Conservation (phyloP, 2,888 invertebrate genomes). For the Cabera pusaria region DNA sequence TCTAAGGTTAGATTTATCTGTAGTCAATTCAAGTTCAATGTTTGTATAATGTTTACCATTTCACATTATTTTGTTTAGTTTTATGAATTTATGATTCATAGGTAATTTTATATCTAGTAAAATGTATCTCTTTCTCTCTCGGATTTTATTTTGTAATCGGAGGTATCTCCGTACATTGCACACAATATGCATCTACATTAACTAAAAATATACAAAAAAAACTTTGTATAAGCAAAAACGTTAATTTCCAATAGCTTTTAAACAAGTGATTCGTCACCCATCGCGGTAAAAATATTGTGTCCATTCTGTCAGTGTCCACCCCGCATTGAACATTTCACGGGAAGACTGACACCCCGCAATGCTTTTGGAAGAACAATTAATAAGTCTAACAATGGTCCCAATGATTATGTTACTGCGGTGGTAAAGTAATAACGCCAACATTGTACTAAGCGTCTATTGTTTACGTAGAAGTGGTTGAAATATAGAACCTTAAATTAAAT, state of each 20-base stretch:
- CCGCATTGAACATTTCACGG: constrained; percentile 52
- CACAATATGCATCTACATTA: neutral
- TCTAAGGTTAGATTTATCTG: too few species aligned
- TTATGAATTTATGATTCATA: too few species aligned
- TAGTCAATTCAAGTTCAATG: too few species aligned
- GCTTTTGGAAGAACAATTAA: constrained; percentile 66
- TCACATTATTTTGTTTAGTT: too few species aligned
- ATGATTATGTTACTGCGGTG: constrained; percentile 71
- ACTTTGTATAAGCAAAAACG: too few species aligned
- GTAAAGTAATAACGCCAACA: constrained; percentile 69
- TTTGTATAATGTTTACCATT: too few species aligned
- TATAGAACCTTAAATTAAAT: constrained; percentile 23
- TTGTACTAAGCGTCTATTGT: constrained; percentile 71
- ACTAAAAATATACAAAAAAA: constrained; percentile 14
- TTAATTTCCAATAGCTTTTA: constrained; percentile 34
- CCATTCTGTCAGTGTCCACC: constrained; percentile 52
- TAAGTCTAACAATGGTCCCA: constrained; percentile 57
- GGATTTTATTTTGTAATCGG: too few species aligned
- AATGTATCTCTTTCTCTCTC: too few species aligned
- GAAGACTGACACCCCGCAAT: constrained; percentile 59
- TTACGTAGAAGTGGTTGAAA: constrained; percentile 68
- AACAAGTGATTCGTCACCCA: constrained; percentile 67
- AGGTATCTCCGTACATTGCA: too few species aligned
- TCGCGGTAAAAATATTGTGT: constrained; percentile 77
- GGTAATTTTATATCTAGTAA: too few species aligned